Evolutionary conservation across 2,797 vertebrate genomes (phyloP), one percentile per base, ranked within the genome.

Genomic region (Alauda arvensis): DNA sequence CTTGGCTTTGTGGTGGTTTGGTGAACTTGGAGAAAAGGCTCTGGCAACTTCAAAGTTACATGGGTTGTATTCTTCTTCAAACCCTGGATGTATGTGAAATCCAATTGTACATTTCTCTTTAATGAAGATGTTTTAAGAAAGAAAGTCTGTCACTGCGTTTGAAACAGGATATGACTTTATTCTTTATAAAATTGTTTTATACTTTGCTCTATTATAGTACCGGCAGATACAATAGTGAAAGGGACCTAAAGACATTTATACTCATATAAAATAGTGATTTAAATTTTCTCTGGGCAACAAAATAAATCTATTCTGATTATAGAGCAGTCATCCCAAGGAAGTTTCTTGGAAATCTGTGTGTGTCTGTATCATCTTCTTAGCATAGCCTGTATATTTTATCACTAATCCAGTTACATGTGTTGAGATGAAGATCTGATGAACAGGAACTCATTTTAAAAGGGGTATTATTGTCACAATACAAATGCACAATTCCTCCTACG

Each of bases 401-500:
- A 5, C 56, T 91, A 93, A 85, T 91, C 84, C 85, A 93, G 91
- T 96, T 92, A 95, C 85, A 88, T 76, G 87, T 91, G 72, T 91
- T 91, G 91, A 88, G 91, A 95, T 95, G 95, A 96, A 96, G 93
- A 85, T 88, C 91, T 91, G 92, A 94, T 94, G 95, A 95, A 90
- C 94, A 96, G 94, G 95, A 97, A 93, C 93, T 95, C 95, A 91
- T 95, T 95, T 93, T 78, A 91, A 94, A 94, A 93, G 62, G 75
- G 72, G 37, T 65, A 71, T 93, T 92, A 94, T 87, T 95, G 84
- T 89, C 88, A 92, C 87, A 85, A 81, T 77, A 92, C 88, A 95
- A 95, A 93, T 67, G 81, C 87, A 93, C 84, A 94, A 78, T 94
- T 94, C 95, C 92, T 93, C 91, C 95, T 96, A 91, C 29, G 80